Base-by-base conservation (phyloP, 2,888 invertebrate genomes). In the Sisyra nigra region DNA sequence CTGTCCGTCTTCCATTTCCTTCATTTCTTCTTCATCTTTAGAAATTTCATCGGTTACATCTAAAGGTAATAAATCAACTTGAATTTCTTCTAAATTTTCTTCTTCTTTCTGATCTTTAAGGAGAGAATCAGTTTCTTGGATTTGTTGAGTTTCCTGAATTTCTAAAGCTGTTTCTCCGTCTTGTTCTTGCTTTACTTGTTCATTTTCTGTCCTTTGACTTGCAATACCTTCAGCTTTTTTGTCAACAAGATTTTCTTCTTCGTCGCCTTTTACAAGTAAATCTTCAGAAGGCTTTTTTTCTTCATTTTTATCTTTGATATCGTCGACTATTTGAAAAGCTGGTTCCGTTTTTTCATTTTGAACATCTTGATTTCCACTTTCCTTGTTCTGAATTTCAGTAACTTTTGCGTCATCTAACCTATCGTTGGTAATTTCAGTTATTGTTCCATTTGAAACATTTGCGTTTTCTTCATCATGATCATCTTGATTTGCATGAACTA, bases 401-500 rank as follows among this genome's bases (percentile, higher is more conserved):
- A 42, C 35, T 61, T 8, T 35, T 31, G 11, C 32, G 15, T 40
- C 36, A 15, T 17, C 38, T 2, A 18, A 2, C 5, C 3, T 5
- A 33, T 9, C 7, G 7, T 24, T 7, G 24, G 24, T 15, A 5
- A 13, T 24, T 36, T 36, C 31, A 10, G 29, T 9, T 19, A 18
- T 19, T 24, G 11, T 13, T 35, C 9, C 17, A 15, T 15, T 35
- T 39, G 15, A 9, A 19, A 9, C 18, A 3, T 9, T 39, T n/a
- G 7, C 17, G 2, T 10, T 39, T 33, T 30, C 18, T 19, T 40
- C 36, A 6, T 45, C 57, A 50, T 58, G 61, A 8, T 62, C 60
- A 49, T 67, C 62, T 42, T 65, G 61, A 52, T 68, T 65, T 59
- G 67, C 64, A 45, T 69, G 69, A 48, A 69, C 65, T 58, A 67